Evolutionary conservation across 1,140 invertebrate genomes (phyloP), one percentile per base, ranked within the genome.

Genomic region (Ptiloglossa arizonensis): DNA sequence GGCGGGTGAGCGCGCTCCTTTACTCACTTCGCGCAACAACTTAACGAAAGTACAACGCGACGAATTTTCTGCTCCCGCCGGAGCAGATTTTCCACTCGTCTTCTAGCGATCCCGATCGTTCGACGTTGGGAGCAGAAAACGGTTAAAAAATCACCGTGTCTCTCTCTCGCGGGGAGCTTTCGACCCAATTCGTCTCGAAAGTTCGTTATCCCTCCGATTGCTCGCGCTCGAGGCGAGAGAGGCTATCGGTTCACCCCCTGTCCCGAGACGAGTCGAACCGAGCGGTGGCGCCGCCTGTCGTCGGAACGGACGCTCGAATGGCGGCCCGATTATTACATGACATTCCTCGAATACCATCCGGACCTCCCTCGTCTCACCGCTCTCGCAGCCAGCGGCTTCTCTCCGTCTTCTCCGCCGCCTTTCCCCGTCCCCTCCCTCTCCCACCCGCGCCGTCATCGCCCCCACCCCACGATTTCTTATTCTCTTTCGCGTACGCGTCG

Each of bases 321-420:
- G 81, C 86, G 82, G 87, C 86, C 90, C 87, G 90, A 92, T 92
- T 92, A 91, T 92, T 92, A 92, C 89, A 91, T 89, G 90, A 90
- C 90, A 92, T 92, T 92, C 91, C 90, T 86, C 87, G 89, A 85
- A 92, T 92, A 87, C 90, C 91, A 88, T 89, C 82, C 84, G 74
- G 79, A 88, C 87, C 86, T 87, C 83, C 72, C 62, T 88, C 79
- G 77, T 84, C 85, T 86, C 81, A n/a, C n/a, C n/a, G n/a, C 79
- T 57, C 76, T 76, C 59, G 59, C 72, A 56, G 80, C 77, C 80
- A n/a, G n/a, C 11, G 27, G 67, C 50, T 68, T 54, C n/a, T n/a
- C n/a, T n/a, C n/a, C 24, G 19, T 75, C 81, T 50, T 64, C 79
- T 56, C 22, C 24, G n/a, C 41, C 19, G 72, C 75, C 70, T 77